phyloP scores from a whole-genome alignment of 2,888 invertebrate species.

The Cephonodes hylas region DNA sequence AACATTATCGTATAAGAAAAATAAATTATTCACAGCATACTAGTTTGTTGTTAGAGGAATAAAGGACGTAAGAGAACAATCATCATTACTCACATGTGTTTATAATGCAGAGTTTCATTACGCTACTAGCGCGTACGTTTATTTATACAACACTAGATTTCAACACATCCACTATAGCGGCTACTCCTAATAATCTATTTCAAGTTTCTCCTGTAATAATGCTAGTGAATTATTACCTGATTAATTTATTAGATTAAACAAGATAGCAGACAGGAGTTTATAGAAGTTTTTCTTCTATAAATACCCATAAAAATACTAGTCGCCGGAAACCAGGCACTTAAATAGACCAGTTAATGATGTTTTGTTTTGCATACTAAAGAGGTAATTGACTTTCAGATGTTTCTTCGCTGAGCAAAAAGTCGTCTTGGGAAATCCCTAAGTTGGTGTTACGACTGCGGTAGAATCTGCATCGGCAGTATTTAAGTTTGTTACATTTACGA shows the following conservation, averaged over 20 bases:
- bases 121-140: conserved; percentile 2
- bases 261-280: not conserved
- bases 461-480: not conserved
- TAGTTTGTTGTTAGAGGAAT: not conserved
- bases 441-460: not conserved
- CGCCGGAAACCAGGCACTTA: not conserved
- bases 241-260: conserved; percentile 2
- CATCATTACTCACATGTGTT: conserved; percentile 3
- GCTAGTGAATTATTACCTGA: not conserved
- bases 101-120: conserved; percentile 1
- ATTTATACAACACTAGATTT: conserved; percentile 4
- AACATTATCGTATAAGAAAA: not conserved
- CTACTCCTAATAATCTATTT: conserved; percentile 5
- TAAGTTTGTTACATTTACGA: not conserved
- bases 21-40: not conserved
- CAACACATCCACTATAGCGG: not conserved
- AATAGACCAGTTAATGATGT: not conserved
- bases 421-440: not conserved
- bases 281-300: not conserved
- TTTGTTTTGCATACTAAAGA: not conserved
- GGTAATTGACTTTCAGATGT: not conserved
- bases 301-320: not conserved
- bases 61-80: conserved; percentile 4
- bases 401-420: not conserved
- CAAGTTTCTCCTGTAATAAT: not conserved